Base-by-base conservation (phyloP, 2,797 vertebrate species). In the Silurus aristotelis region DNA sequence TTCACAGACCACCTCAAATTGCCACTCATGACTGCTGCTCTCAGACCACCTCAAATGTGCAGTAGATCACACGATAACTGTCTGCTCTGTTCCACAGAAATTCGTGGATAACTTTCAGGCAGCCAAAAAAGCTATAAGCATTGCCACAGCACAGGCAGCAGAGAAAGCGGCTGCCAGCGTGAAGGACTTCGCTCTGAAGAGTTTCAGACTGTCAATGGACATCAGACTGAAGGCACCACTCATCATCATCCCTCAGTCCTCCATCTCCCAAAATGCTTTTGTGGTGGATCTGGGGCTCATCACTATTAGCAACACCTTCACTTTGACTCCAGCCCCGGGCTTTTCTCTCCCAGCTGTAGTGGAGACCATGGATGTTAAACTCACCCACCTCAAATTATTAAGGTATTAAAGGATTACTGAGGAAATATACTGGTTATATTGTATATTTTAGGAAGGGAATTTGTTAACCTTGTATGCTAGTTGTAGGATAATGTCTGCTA, bases 191-290 rank as follows among this genome's bases (percentile, higher is more conserved):
- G 96, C 98, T 20, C 96, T 96, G 87, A 97, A 97, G 92, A 98
- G 97, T 77, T 97, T 97, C 83, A 96, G 97, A 1, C 94, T 99
- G 71, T 93, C 96, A 0, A 86, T 97, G 94, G 94, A 95, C 86
- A 92, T 99, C 86, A 90, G 94, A n/a, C 91, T 99, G 89, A 98
- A 99, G 92, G 98, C 98, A 0, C 98, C 98, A 0, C 96, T 99
- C 73, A 95, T 99, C 87, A 87, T 99, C 76, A 94, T 99, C 68
- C 98, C 98, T 0, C 96, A 98, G 92, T 98, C 97, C 1, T 98
- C 98, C 0, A 84, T 90, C 68, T 99, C 98, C 31, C 89, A 92
- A 20, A 92, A 91, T 89, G 97, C 96, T 17, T 90, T 99, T 0
- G 94, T 97, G 64, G 92, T 97, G 83, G 98, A 99, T 88, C 95